These are phyloP conservation scores for Drosophila fuyamai DNA, from an alignment of 1,140 invertebrate species.

Conservation along the genomic window DNA sequence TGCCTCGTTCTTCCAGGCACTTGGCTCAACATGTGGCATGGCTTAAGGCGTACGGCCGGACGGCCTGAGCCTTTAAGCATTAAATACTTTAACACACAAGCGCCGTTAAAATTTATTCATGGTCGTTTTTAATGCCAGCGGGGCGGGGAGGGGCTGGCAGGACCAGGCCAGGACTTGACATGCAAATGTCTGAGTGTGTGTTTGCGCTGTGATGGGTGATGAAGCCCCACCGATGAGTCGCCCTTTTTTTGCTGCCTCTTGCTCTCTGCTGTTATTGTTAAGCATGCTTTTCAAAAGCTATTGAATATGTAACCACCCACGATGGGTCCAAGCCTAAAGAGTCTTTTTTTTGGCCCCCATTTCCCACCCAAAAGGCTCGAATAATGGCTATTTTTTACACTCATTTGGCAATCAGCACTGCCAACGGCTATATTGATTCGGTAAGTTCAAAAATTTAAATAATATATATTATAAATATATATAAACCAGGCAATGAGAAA, in stretches of 20 bases:
- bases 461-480: too few relatives aligned
- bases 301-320: constrained; percentile 72
- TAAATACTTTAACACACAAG: constrained; percentile 83
- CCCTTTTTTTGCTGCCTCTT: constrained; percentile 59
- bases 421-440: constrained; percentile 6
- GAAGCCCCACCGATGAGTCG: constrained; percentile 39
- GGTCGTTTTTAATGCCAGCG: constrained; percentile 74
- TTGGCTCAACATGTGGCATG: constrained; percentile 70
- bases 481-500: too few relatives aligned
- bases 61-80: constrained; percentile 77
- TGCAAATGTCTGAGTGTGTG: constrained; percentile 72
- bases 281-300: constrained; percentile 79
- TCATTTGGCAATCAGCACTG: constrained; percentile 52
- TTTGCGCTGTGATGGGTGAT: constrained; percentile 44
- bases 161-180: constrained; percentile 63
- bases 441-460: too few relatives aligned
- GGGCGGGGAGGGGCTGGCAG: constrained; percentile 17
- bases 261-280: constrained; percentile 57
- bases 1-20: constrained; percentile 44
- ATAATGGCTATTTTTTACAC: constrained; percentile 77
- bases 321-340: constrained; percentile 7
- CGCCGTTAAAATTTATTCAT: constrained; percentile 82
- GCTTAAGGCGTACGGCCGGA: constrained; percentile 77
- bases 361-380: constrained; percentile 1
- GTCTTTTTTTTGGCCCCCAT: constrained; percentile 11